phyloP scores from a whole-genome alignment of 2,113 vertebrate species.

The Mobula hypostoma region DNA sequence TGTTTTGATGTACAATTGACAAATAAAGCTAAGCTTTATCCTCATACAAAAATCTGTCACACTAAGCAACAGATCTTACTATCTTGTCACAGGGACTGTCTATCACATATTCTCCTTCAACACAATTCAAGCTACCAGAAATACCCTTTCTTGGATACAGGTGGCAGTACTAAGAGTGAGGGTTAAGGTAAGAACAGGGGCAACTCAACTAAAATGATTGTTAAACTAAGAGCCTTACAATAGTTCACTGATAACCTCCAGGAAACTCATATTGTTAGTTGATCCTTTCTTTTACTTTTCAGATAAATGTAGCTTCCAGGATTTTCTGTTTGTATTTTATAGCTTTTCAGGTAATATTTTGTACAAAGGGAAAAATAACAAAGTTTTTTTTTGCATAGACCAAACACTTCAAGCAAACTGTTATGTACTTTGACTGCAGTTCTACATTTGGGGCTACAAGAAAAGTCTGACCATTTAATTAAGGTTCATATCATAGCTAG shows the following conservation, averaged over 20 bases:
- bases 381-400: background rate
- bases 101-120: too few relatives aligned
- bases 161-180: too few relatives aligned
- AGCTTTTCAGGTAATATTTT: background rate
- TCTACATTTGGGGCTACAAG: background rate
- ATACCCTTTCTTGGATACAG: background rate
- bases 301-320: background rate
- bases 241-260: too few relatives aligned
- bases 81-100: background rate
- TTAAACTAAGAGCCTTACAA: background rate
- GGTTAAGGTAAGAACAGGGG: background rate
- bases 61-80: too few relatives aligned
- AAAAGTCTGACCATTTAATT: background rate
- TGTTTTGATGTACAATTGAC: too few relatives aligned
- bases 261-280: background rate
- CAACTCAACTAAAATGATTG: background rate
- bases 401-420: background rate
- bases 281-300: background rate
- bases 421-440: conserved; percentile 8
- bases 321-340: background rate
- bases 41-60: too few relatives aligned
- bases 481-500: background rate
- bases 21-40: too few relatives aligned
- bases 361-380: too few relatives aligned
- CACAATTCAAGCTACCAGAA: background rate